phyloP scores from a whole-genome alignment of 2,113 vertebrate species.

The Dicentrarchus labrax region DNA sequence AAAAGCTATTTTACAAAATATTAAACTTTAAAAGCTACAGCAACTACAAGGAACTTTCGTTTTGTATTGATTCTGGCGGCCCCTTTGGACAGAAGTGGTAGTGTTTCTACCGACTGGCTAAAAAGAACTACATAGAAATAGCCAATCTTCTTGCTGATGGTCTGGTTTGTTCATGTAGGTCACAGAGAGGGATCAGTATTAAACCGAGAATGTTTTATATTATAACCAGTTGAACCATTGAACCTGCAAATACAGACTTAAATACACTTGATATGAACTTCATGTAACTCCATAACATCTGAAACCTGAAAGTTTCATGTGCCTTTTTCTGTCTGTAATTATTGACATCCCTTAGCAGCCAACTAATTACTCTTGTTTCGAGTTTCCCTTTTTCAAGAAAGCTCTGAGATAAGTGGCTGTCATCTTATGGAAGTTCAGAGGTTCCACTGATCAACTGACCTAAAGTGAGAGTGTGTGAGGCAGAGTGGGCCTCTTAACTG shows the following conservation, averaged over 20 bases:
- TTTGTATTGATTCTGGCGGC: no score
- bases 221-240: no score
- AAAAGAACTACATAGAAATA: no score
- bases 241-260: neutral
- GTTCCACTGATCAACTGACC: constrained; percentile 24
- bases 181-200: no score
- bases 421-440: constrained; percentile 23
- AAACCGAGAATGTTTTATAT: no score
- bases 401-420: neutral
- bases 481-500: constrained; percentile 31
- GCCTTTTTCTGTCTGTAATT: neutral
- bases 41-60: neutral
- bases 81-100: no score
- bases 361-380: neutral
- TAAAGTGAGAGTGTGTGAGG: constrained; percentile 14
- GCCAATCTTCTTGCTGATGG: no score
- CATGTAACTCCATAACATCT: neutral
- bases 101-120: no score
- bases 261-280: neutral
- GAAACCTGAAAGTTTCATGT: neutral
- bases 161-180: no score
- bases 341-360: neutral
- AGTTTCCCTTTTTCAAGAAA: neutral
- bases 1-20: no score
- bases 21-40: no score